These are phyloP conservation scores for Drosophila tropicalis DNA, from an alignment of 1,140 invertebrate genomes.

Conservation along the genomic window DNA sequence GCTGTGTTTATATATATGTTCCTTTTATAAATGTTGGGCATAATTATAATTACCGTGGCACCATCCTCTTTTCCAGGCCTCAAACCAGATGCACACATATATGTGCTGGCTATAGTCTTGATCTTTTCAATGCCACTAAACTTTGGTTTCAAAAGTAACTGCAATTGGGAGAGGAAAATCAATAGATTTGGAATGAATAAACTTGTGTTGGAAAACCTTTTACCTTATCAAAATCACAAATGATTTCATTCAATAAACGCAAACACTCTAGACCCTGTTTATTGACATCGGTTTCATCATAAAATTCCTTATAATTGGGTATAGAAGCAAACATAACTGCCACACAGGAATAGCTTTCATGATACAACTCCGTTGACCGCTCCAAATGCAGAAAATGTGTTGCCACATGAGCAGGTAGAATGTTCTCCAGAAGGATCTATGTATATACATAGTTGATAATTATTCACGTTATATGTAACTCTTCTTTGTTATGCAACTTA, in stretches of 20 bases:
- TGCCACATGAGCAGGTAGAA: slow-evolving; percentile 97
- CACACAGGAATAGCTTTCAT: slow-evolving; percentile 96
- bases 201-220: too few relatives aligned
- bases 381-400: slow-evolving; percentile 91
- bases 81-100: slow-evolving; percentile 98
- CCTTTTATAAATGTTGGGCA: too few relatives aligned
- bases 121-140: slow-evolving; percentile 99
- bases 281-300: slow-evolving; percentile 98
- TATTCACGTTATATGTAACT: background rate
- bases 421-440: slow-evolving; percentile 95
- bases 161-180: slow-evolving; percentile 84
- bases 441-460: background rate
- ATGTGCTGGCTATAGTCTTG: slow-evolving; percentile 99
- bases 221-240: slow-evolving; percentile 99
- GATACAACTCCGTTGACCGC: slow-evolving; percentile 92
- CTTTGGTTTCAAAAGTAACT: slow-evolving; percentile 95
- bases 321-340: slow-evolving; percentile 99
- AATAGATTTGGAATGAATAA: too few relatives aligned
- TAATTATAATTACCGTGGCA: slow-evolving; percentile 84
- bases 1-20: background rate
- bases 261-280: slow-evolving; percentile 98
- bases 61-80: slow-evolving; percentile 92
- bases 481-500: too few relatives aligned
- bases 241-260: slow-evolving; percentile 97
- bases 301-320: slow-evolving; percentile 99